Percentiles rank a stretch among this genome's conserved stretches.
Conservation (phyloP, 1,140 invertebrate species). For the Caenorhabditis brenneri region DNA sequence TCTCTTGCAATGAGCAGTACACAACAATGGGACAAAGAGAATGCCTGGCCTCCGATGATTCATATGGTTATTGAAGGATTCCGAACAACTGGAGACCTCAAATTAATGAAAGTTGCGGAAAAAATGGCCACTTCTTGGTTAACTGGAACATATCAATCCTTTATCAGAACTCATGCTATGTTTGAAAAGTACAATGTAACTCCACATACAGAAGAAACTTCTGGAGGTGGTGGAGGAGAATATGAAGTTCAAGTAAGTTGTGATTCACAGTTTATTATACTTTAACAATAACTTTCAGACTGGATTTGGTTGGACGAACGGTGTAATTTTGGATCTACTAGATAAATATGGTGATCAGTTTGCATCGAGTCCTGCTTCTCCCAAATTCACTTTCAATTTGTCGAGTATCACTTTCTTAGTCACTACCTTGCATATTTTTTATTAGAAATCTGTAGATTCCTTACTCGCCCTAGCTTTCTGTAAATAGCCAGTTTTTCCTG, state of each 20-base stretch:
- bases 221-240: constrained; percentile 66
- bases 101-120: constrained; percentile 70
- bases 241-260: constrained; percentile 65
- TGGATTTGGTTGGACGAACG: constrained; percentile 89
- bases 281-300: constrained; percentile 74
- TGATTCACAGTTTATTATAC: neutral
- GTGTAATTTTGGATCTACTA: constrained; percentile 68
- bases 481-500: neutral
- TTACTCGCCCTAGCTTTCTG: neutral
- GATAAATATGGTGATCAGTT: constrained; percentile 63
- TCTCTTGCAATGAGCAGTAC: constrained; percentile 80
- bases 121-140: constrained; percentile 83
- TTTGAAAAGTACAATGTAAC: constrained; percentile 82
- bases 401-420: constrained; percentile 21
- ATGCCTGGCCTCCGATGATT: constrained; percentile 75
- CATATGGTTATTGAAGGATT: constrained; percentile 73
- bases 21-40: constrained; percentile 93
- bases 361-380: neutral
- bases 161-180: constrained; percentile 79
- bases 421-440: neutral
- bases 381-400: neutral
- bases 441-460: neutral
- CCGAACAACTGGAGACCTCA: constrained; percentile 71
- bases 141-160: constrained; percentile 82
- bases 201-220: constrained; percentile 57